phyloP scores from a whole-genome alignment of 2,113 vertebrate genomes.

The Tyto alba region DNA sequence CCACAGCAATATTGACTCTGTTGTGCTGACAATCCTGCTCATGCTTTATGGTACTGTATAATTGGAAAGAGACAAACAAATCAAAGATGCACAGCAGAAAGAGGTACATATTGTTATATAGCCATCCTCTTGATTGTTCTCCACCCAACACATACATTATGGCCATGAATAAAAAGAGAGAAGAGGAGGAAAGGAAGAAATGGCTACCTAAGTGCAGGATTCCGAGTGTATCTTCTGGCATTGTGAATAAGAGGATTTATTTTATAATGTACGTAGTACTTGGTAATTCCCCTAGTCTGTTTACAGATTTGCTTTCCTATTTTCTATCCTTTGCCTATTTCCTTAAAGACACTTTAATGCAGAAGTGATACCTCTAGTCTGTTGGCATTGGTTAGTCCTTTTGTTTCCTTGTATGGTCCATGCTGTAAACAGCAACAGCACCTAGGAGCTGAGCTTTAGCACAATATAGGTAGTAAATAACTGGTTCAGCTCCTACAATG shows the following conservation, averaged over 20 bases:
- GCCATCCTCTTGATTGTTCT: neutral
- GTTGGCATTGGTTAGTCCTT: neutral
- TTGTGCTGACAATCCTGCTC: neutral
- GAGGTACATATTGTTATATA: neutral
- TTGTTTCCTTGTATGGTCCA: neutral
- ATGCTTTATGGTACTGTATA: neutral
- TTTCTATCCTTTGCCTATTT: neutral
- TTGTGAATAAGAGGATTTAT: neutral
- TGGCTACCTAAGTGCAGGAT: neutral
- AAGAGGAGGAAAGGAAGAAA: neutral
- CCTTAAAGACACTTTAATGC: neutral
- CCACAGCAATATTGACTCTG: neutral
- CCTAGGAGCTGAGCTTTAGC: fast-evolving
- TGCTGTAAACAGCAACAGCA: neutral
- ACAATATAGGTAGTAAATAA: neutral
- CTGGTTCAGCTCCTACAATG: neutral
- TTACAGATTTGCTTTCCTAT: neutral
- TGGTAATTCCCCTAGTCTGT: neutral
- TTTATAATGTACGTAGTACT: neutral
- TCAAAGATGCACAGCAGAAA: neutral
- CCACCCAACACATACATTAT: fast-evolving
- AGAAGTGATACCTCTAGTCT: neutral
- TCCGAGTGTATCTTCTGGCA: neutral
- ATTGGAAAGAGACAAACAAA: neutral
- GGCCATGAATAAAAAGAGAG: neutral